A percentile compares a stretch with the other conserved stretches of the same genome.
Evolutionary conservation across 2,113 vertebrate species (phyloP).

Genomic region (Vidua chalybeata): DNA sequence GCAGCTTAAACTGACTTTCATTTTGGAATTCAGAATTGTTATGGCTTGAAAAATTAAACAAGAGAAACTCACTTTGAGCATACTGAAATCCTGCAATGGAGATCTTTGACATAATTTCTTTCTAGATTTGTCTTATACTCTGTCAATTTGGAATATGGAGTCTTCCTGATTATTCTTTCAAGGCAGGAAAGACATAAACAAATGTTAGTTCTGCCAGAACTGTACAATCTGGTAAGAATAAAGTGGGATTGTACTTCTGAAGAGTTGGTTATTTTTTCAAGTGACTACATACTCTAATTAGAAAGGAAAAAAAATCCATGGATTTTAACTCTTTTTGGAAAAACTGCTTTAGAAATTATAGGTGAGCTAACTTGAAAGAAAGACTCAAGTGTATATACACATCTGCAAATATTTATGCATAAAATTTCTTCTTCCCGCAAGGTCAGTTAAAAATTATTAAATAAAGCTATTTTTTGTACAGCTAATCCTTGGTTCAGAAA

Average conservation of each 20-base stretch:
- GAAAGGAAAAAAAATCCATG: background rate
- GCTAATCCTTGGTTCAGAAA: background rate
- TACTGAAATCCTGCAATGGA: background rate
- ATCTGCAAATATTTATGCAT: background rate
- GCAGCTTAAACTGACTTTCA: background rate
- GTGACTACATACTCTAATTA: background rate
- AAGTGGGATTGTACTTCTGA: background rate
- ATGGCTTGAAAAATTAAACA: background rate
- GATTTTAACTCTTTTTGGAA: background rate
- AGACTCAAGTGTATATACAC: background rate
- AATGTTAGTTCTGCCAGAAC: background rate
- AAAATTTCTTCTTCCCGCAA: background rate
- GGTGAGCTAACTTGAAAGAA: background rate
- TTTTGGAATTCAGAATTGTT: background rate
- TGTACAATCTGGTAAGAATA: background rate
- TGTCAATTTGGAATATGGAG: background rate
- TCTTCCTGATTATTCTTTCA: background rate
- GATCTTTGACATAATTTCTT: background rate
- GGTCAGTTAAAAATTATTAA: background rate
- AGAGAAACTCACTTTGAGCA: background rate
- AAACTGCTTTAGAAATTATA: background rate
- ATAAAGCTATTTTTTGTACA: background rate
- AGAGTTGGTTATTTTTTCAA: background rate
- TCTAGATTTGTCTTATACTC: background rate
- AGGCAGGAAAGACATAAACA: background rate